Percentiles rank a stretch among this genome's conserved stretches.
Conservation (phyloP, 2,113 vertebrate genomes). For the Apteryx mantelli region DNA sequence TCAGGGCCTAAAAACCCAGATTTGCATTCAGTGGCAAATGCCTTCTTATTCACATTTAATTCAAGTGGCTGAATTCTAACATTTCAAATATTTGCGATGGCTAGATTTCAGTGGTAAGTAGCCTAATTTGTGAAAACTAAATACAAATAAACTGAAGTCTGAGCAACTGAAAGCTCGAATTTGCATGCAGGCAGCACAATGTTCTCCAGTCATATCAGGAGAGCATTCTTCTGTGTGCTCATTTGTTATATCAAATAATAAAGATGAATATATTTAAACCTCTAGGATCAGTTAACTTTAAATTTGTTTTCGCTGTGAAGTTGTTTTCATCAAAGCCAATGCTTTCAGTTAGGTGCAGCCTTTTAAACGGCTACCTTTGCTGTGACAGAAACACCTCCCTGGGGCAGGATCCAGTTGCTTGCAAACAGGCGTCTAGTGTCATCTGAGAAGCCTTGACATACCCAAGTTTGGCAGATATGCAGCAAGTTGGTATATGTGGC, state of each 20-base stretch:
- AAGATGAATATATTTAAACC: not conserved
- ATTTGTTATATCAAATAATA: slow-evolving; percentile 14
- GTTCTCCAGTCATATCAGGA: not conserved
- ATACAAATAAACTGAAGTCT: slow-evolving; percentile 4
- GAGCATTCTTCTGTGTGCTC: not conserved
- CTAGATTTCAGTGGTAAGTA: not conserved
- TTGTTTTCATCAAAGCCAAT: not conserved
- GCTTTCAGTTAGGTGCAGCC: not conserved
- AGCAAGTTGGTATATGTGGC: not conserved
- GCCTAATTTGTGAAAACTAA: slow-evolving; percentile 2
- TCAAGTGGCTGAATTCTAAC: not conserved
- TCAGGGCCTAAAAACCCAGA: not conserved
- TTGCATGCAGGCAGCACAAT: not conserved
- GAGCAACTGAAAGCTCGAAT: not conserved
- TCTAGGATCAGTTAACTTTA: not conserved
- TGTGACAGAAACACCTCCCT: not conserved
- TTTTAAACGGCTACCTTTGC: not conserved
- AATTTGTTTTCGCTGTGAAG: not conserved
- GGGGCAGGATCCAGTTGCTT: not conserved
- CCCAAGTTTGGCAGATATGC: not conserved
- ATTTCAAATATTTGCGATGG: not conserved
- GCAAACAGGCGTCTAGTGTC: not conserved
- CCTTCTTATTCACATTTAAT: not conserved
- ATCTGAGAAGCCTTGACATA: accelerated
- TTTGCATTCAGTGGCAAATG: not conserved